These are phyloP conservation scores for Drosophila bifasciata DNA, from an alignment of 1,140 invertebrate genomes.

Conservation along the genomic window DNA sequence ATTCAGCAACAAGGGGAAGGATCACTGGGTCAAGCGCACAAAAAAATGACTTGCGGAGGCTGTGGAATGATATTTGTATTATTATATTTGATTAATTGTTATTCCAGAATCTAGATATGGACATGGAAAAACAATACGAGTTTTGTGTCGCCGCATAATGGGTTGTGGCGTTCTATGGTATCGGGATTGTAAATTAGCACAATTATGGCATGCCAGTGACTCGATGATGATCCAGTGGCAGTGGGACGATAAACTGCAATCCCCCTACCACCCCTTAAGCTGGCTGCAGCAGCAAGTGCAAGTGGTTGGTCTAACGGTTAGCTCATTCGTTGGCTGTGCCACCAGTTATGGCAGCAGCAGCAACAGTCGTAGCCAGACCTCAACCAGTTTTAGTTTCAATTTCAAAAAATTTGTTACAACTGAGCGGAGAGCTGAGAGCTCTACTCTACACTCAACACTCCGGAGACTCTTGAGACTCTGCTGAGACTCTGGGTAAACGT, in stretches of 20 bases:
- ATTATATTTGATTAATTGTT: too few relatives aligned
- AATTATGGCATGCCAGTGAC: constrained; percentile 5
- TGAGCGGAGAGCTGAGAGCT: constrained; percentile 28
- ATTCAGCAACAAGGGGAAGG: neutral
- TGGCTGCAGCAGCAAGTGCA: constrained; percentile 50
- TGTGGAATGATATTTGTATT: constrained; percentile 1
- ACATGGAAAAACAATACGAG: constrained; percentile 1
- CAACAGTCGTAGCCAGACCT: constrained; percentile 49
- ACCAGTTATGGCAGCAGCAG: constrained; percentile 28
- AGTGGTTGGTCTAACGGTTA: constrained; percentile 19
- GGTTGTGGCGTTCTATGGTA: neutral
- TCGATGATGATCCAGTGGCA: neutral
- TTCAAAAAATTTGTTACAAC: constrained; percentile 78
- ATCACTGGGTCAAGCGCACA: constrained; percentile 7
- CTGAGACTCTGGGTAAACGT: too few relatives aligned
- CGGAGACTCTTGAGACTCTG: too few relatives aligned
- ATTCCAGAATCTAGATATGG: too few relatives aligned
- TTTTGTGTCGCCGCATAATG: neutral
- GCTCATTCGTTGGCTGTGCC: constrained; percentile 10
- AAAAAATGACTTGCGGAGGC: neutral
- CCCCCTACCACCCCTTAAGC: too few relatives aligned
- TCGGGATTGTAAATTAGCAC: constrained; percentile 6
- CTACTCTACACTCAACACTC: too few relatives aligned
- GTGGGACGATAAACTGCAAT: neutral
- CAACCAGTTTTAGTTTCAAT: constrained; percentile 76